Percentiles rank a stretch among this genome's conserved stretches.
phyloP scores from a whole-genome alignment of 2,113 vertebrate genomes.

The Laticauda laticaudata region DNA sequence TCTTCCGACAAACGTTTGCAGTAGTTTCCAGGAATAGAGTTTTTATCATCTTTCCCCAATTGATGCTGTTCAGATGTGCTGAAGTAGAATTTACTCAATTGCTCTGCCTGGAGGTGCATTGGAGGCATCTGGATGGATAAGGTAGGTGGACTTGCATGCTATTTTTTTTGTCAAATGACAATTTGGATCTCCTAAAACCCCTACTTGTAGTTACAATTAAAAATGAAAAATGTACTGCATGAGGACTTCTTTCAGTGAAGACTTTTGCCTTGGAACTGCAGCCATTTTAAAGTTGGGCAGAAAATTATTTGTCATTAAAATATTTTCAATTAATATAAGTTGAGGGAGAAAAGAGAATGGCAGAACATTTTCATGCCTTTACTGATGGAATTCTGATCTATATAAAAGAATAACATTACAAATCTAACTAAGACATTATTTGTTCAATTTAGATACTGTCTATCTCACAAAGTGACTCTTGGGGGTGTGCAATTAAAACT shows the following conservation, averaged over 20 bases:
- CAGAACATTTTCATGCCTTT: background rate
- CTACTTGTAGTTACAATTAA: background rate
- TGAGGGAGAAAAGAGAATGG: background rate
- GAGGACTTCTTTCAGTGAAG: background rate
- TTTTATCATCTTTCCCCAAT: background rate
- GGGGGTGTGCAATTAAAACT: background rate
- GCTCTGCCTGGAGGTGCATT: background rate
- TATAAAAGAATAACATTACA: background rate
- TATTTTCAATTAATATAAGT: background rate
- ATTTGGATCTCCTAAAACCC: background rate
- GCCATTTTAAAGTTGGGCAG: background rate
- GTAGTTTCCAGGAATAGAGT: background rate
- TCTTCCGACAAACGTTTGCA: background rate
- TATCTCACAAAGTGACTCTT: background rate
- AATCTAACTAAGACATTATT: background rate
- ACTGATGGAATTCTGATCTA: background rate
- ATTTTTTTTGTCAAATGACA: background rate
- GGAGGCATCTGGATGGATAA: background rate
- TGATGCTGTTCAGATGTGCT: background rate
- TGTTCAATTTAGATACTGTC: background rate
- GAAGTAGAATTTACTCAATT: background rate
- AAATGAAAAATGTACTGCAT: background rate
- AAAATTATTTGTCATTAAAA: background rate
- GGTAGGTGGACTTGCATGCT: background rate
- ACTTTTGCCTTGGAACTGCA: background rate